phyloP scores from a whole-genome alignment of 2,797 vertebrate species.

The Sternarchorhynchus goeldii region DNA sequence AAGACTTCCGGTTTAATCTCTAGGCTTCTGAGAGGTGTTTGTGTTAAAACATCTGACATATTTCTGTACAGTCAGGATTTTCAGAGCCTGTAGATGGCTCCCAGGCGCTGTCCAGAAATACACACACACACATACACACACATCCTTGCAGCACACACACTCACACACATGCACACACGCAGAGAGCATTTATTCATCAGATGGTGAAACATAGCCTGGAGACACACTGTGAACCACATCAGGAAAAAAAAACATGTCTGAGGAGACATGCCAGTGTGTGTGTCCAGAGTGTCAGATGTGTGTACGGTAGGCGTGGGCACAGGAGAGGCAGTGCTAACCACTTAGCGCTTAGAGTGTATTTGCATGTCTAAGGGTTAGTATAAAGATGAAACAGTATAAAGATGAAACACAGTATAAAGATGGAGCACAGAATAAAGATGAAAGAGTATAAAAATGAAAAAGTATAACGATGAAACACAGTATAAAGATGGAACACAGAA shows the following conservation, averaged over 20 bases:
- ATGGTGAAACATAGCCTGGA: slow-evolving; percentile 5
- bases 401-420: too few relatives aligned
- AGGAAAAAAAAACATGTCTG: neutral
- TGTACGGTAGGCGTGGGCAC: neutral
- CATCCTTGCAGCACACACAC: neutral
- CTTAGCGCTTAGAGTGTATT: neutral
- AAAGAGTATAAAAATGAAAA: neutral
- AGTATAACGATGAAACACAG: neutral
- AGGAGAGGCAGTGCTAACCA: neutral
- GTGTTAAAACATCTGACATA: neutral
- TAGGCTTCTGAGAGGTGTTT: neutral
- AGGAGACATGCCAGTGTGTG: neutral
- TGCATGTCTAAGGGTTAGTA: neutral
- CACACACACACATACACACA: neutral
- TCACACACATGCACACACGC: neutral
- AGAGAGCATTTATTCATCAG: neutral
- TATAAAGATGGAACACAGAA: too few relatives aligned
- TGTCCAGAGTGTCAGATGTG: neutral
- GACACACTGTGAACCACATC: neutral
- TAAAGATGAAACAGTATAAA: neutral
- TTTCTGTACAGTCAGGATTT: neutral
- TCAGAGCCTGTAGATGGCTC: neutral
- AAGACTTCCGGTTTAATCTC: neutral
- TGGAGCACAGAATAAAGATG: neutral
- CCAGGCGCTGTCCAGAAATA: neutral